phyloP scores from a whole-genome alignment of 2,797 vertebrate species.

The Arctocebus calabarensis region DNA sequence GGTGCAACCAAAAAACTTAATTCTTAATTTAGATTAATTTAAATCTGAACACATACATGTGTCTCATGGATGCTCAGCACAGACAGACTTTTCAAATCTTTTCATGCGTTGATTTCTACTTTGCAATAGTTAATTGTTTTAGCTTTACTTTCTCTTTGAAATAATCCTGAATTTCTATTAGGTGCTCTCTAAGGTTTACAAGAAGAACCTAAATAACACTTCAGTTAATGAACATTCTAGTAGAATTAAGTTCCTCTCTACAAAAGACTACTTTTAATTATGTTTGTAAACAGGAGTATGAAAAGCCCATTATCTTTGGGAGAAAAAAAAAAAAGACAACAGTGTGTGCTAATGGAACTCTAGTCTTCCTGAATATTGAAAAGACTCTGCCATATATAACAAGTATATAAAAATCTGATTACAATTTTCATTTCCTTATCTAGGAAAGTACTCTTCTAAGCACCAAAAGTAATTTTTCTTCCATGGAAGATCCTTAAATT shows the following conservation, averaged over 20 bases:
- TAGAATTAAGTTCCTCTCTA: constrained; percentile 69
- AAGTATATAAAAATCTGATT: constrained; percentile 23
- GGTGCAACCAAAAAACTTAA: not conserved
- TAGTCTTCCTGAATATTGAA: constrained; percentile 39
- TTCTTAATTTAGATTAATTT: constrained; percentile 34
- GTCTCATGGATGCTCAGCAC: not conserved
- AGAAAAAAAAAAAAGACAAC: constrained; percentile 55
- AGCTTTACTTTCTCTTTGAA: constrained; percentile 23
- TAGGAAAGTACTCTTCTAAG: not conserved
- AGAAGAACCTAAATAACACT: constrained; percentile 46
- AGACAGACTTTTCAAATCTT: not conserved
- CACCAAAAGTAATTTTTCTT: not conserved
- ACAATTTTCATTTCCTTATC: constrained; percentile 31
- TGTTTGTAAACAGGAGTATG: constrained; percentile 75
- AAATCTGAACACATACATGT: not conserved
- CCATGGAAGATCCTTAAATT: not conserved
- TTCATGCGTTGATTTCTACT: not conserved
- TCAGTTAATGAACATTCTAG: constrained; percentile 70
- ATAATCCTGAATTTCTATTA: constrained; percentile 52
- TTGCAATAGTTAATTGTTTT: not conserved
- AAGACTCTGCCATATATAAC: constrained; percentile 31
- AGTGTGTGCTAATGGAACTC: constrained; percentile 54
- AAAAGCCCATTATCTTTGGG: constrained; percentile 75
- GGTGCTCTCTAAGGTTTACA: constrained; percentile 11
- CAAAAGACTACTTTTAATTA: constrained; percentile 70